phyloP scores from a whole-genome alignment of 2,113 vertebrate species.

The Steatornis caripensis region DNA sequence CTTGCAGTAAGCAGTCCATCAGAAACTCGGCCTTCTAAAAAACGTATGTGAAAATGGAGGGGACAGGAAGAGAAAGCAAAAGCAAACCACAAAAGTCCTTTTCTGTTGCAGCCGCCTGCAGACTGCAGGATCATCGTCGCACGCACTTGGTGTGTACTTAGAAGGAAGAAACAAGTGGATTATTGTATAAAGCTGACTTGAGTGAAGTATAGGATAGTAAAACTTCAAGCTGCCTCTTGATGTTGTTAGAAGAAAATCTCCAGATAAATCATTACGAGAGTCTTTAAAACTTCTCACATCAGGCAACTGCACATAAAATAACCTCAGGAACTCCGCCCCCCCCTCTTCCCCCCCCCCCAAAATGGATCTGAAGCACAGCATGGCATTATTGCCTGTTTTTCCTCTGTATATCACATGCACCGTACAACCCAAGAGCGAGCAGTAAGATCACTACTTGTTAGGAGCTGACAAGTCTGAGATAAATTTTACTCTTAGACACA shows the following conservation, averaged over 20 bases:
- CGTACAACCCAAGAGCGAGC: neutral
- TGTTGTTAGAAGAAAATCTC: neutral
- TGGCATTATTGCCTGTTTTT: neutral
- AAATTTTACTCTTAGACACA: neutral
- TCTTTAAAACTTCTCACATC: neutral
- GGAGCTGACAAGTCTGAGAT: neutral
- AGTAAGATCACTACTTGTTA: neutral
- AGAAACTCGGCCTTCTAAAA: slow-evolving; percentile 13
- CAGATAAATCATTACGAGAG: neutral
- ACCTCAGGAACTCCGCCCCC: neutral
- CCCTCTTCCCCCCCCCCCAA: neutral
- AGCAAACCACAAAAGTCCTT: neutral
- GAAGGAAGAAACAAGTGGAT: neutral
- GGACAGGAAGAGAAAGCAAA: slow-evolving; percentile 50
- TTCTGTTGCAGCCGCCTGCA: neutral
- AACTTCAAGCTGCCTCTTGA: neutral
- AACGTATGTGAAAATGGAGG: neutral
- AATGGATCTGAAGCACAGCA: neutral
- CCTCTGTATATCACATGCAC: neutral
- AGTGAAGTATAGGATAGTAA: neutral
- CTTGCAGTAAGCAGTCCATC: neutral
- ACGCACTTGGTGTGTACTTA: neutral
- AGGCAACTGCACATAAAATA: neutral
- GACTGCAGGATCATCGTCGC: neutral
- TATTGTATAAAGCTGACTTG: neutral